Percentiles rank a stretch among this genome's conserved stretches.
Evolutionary conservation across 2,797 vertebrate genomes (phyloP).

Genomic region (Nothura maculosa): DNA sequence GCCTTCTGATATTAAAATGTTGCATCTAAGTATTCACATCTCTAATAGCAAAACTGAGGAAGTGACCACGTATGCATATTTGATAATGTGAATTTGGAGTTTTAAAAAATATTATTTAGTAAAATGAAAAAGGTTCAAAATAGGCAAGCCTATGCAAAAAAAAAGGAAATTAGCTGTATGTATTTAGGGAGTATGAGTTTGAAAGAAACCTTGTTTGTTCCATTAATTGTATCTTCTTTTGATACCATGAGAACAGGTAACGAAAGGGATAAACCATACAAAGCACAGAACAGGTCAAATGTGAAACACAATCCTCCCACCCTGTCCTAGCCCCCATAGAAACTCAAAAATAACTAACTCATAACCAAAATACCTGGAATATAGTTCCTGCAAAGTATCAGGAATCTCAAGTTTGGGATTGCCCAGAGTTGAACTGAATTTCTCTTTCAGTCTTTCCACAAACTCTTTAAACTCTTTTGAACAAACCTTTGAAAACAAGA

Average conservation of each 20-base stretch:
- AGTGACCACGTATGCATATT: not conserved
- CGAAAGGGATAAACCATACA: not conserved
- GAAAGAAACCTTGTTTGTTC: not conserved
- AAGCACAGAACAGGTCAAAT: not conserved
- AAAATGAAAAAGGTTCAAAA: not conserved
- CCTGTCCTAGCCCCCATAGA: not conserved
- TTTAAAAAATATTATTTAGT: not conserved
- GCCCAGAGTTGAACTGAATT: conserved; percentile 88
- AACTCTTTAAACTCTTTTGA: conserved; percentile 89
- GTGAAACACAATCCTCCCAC: not conserved
- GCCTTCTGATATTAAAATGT: not conserved
- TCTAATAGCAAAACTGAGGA: not conserved
- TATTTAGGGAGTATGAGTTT: not conserved
- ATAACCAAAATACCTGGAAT: conserved; percentile 82
- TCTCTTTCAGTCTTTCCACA: conserved; percentile 87
- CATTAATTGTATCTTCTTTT: not conserved
- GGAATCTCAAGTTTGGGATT: conserved; percentile 83
- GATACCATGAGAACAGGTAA: not conserved
- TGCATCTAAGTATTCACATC: not conserved
- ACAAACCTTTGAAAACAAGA: conserved; percentile 85
- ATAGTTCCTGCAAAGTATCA: conserved; percentile 89
- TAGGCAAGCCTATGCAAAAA: not conserved
- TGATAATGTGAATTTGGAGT: not conserved
- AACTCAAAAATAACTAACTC: not conserved
- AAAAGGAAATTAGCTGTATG: not conserved